These are phyloP conservation scores for Chinchilla lanigera DNA, from an alignment of 2,113 vertebrate species.

Conservation along the genomic window DNA sequence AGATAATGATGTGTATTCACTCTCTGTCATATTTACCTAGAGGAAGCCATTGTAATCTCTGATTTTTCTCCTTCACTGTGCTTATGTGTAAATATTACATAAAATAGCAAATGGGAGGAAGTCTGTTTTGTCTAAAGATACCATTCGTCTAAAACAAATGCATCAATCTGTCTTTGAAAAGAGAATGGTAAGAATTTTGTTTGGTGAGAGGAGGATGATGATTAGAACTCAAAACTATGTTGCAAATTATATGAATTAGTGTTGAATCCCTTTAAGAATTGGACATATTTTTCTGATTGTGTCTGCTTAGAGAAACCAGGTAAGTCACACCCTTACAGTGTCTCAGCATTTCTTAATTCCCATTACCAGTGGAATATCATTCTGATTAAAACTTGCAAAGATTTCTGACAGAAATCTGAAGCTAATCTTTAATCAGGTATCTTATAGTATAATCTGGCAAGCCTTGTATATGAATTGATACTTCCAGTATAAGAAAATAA, in stretches of 20 bases:
- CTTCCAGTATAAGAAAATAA: slow-evolving; percentile 21
- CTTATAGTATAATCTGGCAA: background rate
- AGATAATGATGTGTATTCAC: slow-evolving; percentile 68
- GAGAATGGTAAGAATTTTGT: background rate
- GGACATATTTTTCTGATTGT: slow-evolving; percentile 30
- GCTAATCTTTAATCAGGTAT: background rate
- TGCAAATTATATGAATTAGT: slow-evolving; percentile 41
- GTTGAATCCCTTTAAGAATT: slow-evolving; percentile 59
- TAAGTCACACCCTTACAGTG: background rate
- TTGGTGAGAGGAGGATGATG: slow-evolving; percentile 41
- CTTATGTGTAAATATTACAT: slow-evolving; percentile 79
- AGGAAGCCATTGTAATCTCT: slow-evolving; percentile 77
- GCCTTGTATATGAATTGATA: background rate
- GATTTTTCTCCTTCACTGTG: slow-evolving; percentile 74
- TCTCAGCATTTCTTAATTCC: background rate
- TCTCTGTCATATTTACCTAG: slow-evolving; percentile 67
- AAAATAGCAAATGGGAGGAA: slow-evolving; percentile 75
- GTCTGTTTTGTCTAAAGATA: slow-evolving; percentile 80
- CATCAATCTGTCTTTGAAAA: slow-evolving; percentile 62
- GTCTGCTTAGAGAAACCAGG: slow-evolving; percentile 39
- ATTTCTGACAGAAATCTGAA: slow-evolving; percentile 51
- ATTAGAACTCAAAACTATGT: slow-evolving; percentile 33
- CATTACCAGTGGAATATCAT: background rate
- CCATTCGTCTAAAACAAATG: slow-evolving; percentile 70
- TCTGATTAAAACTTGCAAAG: background rate